Conservation (phyloP, 2,797 vertebrate genomes). For the Hephaestus fuliginosus region DNA sequence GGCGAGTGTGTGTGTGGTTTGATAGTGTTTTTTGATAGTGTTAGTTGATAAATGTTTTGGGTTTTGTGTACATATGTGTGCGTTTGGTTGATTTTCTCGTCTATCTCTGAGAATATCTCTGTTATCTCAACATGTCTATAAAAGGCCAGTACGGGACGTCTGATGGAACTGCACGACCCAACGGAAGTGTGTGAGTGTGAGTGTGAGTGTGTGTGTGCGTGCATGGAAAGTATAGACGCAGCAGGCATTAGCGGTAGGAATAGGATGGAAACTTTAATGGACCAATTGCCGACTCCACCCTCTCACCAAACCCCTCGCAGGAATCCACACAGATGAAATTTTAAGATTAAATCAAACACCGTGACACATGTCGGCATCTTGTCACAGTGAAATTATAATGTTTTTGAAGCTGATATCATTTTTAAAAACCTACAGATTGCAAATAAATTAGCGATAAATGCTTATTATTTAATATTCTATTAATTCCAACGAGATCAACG, state of each 20-base stretch:
- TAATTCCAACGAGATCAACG: neutral
- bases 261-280: constrained; percentile 49
- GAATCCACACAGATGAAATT: constrained; percentile 24
- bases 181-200: constrained; percentile 47
- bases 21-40: neutral
- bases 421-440: neutral
- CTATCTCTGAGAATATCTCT: constrained; percentile 62
- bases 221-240: constrained; percentile 39
- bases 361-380: neutral
- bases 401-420: neutral
- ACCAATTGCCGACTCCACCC: constrained; percentile 35
- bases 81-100: constrained; percentile 34
- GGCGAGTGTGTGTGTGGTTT: constrained; percentile 14
- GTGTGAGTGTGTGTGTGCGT: constrained; percentile 9
- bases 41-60: constrained; percentile 17
- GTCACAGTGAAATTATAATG: neutral
- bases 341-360: neutral
- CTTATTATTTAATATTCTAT: neutral
- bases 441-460: neutral
- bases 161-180: constrained; percentile 46
- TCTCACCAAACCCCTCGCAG: constrained; percentile 15
- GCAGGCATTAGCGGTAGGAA: constrained; percentile 43
- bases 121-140: constrained; percentile 70
- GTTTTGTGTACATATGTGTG: constrained; percentile 19
- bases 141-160: constrained; percentile 61